phyloP scores from a whole-genome alignment of 23 tunicate species.

The Trididemnum clinides region DNA sequence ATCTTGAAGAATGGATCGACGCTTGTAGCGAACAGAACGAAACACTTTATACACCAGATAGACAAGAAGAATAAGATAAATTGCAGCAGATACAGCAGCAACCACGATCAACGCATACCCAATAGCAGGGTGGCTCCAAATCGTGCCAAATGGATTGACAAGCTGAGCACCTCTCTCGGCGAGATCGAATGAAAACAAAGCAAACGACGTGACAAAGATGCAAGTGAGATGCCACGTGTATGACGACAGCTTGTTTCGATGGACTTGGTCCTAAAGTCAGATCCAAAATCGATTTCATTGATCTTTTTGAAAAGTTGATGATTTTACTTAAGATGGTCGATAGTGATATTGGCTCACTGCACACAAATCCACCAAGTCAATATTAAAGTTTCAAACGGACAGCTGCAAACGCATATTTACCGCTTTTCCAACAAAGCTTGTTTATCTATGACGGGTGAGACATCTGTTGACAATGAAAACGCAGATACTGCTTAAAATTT shows the following conservation, averaged over 20 bases:
- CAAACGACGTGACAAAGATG: conserved; percentile 43
- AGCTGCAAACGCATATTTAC: no score
- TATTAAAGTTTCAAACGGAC: no score
- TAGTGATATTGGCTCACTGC: no score
- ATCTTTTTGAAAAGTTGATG: no score
- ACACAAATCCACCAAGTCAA: no score
- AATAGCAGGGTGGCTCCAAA: conserved; percentile 74
- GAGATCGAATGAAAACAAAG: conserved; percentile 75
- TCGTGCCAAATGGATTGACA: conserved; percentile 68
- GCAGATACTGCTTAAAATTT: no score
- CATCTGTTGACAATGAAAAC: no score
- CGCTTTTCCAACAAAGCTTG: no score
- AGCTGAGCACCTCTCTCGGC: conserved; percentile 87
- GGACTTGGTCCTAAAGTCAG: conserved; percentile 50
- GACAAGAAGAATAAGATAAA: conserved; percentile 53
- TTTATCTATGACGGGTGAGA: no score
- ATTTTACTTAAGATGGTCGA: no score
- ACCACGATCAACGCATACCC: conserved; percentile 52
- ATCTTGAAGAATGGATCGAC: conserved; percentile 42
- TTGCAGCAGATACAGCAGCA: conserved; percentile 49
- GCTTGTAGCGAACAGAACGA: conserved; percentile 69
- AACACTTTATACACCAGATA: conserved; percentile 75
- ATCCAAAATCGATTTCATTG: no score
- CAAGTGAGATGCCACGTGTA: conserved; percentile 67
- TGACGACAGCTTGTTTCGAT: conserved; percentile 79